Base-by-base conservation (phyloP, 30 jellyfish, hydroid and myxozoan species). In the Kudoa iwatai region DNA sequence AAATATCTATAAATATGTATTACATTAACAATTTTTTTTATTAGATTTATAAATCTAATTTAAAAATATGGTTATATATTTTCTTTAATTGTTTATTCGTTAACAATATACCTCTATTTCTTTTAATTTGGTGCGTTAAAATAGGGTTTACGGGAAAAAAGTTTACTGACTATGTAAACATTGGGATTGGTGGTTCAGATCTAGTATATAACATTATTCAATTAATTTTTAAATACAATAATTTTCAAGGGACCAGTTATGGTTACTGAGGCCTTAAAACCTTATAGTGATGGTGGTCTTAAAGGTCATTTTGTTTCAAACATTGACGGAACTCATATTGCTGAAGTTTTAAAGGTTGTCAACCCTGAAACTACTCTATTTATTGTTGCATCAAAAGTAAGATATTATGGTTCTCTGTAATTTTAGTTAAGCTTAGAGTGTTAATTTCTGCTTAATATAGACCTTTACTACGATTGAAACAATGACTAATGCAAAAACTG, bases 161-260 rank as follows among this genome's bases (percentile, higher is more conserved):
- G 1, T 62, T 79, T 33, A 79, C 86, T 0, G 98, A 79, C 42
- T 59, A 62, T 23, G 83, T 79, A 0, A 79, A 79, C 33, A 79
- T 79, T 42, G 98, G 98, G 2, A 79, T 79, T 22, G 98, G 98
- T 4, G 98, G 98, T 15, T 79, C 98, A 11, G 98, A 79, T 51
- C 56, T 79, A 32, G 91, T 67, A 47, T 21, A 47, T 19, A 13
- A 18, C 7, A 9, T 13, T 20, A 15, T 40, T 33, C 13, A 1
- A 17, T 21, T 20, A 15, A 31, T 13, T 17, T 20, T 15, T 24
- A 17, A 18, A 14, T 48, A 14, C 7, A 14, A 23, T 33, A 0
- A 14, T 14, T 24, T 16, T 36, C 10, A 24, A 65, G 90, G 93
- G 98, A 19, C 98, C 98, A 1, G 33, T 49, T 23, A 79, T 79